Base-by-base conservation (phyloP, 2,888 invertebrate genomes). In the Dichetophora obliterata region DNA sequence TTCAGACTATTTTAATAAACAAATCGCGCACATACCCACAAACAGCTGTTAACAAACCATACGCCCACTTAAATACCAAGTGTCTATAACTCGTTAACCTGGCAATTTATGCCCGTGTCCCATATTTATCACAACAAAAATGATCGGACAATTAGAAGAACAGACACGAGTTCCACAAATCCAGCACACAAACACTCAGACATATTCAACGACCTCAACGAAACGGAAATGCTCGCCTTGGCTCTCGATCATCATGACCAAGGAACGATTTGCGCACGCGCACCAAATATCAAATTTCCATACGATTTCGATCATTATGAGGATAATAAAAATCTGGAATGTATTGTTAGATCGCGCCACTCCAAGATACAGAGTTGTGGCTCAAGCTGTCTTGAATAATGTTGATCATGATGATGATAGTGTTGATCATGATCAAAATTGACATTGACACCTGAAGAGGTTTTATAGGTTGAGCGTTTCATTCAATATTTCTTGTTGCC, bases 21-120 rank as follows among this genome's bases (percentile, higher is more conserved):
- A 69, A 50, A 22, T 24, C 22, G 24, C 24, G 52, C 52, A 52
- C 27, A 27, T 27, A 27, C 31, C 8, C 34, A 52, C 27, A 11
- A 31, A 16, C 31, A 2, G 6, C 54, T 3, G 5, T 4, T 9
- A 19, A 11, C 57, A 59, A 14, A 22, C n/a, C 24, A 59, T n/a
- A 19, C 73, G 54, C 74, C 65, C 74, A 66, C 74, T 54, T 59
- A 59, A 65, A 66, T 74, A 52, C 54, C 66, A 65, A 74, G 54
- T 57, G 76, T 66, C 75, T 79, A 72, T 72, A 75, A 72, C 79
- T 81, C 81, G 82, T 85, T 85, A 82, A 83, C 81, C 81, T 82
- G 76, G 59, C 77, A 83, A 83, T 83, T 84, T 84, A 84, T 83
- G 79, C 79, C 78, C 80, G 78, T 82, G 82, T 85, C 79, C 83